phyloP scores from a whole-genome alignment of 1,140 invertebrate species.

The Xylocopa sonorina region DNA sequence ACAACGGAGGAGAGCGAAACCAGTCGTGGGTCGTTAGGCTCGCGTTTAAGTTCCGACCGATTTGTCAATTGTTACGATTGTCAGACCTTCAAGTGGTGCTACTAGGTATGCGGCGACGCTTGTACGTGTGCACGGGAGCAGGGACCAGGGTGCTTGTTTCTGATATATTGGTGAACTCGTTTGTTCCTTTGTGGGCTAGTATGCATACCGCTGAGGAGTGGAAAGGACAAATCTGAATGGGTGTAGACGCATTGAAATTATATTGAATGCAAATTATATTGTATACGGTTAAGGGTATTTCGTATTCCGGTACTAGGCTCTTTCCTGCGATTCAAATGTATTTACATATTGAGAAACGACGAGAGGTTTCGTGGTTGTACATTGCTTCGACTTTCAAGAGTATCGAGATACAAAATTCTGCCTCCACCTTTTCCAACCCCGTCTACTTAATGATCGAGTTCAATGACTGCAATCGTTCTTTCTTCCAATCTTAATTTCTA shows the following conservation, averaged over 20 bases:
- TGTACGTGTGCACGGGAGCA: neutral
- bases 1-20: neutral
- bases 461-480: no score
- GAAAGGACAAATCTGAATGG: neutral
- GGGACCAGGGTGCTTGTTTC: neutral
- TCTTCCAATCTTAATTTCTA: neutral
- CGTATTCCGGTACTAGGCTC: neutral
- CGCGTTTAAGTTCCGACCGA: neutral
- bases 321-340: conserved; percentile 13
- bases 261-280: conserved; percentile 18
- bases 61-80: conserved; percentile 24
- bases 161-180: neutral
- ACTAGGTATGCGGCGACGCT: neutral
- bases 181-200: neutral
- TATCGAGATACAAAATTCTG: no score
- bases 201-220: neutral
- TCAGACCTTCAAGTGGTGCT: neutral
- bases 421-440: no score
- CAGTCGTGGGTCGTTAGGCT: conserved; percentile 22
- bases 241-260: neutral
- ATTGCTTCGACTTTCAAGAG: no score
- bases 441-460: neutral
- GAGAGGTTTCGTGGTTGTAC: no score
- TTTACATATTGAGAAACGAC: no score
- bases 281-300: neutral